Evolutionary conservation across 2,888 invertebrate species (phyloP).

Genomic region (Mystacides longicornis): DNA sequence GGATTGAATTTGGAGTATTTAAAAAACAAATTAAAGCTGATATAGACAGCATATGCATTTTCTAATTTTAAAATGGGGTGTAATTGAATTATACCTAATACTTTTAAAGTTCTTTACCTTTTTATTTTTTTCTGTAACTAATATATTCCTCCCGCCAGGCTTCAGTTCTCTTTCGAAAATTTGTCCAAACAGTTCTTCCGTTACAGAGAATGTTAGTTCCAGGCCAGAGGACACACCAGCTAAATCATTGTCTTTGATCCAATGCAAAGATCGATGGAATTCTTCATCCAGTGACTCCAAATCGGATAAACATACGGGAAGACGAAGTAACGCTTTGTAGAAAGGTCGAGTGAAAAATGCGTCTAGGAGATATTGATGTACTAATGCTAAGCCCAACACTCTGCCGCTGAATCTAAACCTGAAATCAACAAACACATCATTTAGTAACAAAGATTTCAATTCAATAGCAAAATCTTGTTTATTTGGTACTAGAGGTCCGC

Average conservation of each 20-base stretch:
- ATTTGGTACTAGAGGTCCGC: too few species aligned
- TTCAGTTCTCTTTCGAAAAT: constrained; percentile 89
- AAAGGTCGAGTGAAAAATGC: constrained; percentile 97
- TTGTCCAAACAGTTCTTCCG: constrained; percentile 90
- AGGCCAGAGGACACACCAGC: constrained; percentile 52
- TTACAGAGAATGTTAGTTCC: constrained; percentile 84
- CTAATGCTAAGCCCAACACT: constrained; percentile 86
- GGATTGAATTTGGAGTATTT: too few species aligned
- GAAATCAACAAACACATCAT: too few species aligned
- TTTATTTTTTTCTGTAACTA: constrained; percentile 93
- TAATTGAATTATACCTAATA: too few species aligned
- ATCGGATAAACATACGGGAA: constrained; percentile 77
- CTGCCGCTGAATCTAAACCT: constrained; percentile 94
- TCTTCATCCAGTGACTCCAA: constrained; percentile 88
- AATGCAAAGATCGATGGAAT: constrained; percentile 90
- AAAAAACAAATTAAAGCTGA: too few species aligned
- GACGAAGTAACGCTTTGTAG: constrained; percentile 86
- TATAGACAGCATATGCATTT: too few species aligned
- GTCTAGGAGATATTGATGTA: constrained; percentile 95
- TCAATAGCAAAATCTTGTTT: too few species aligned
- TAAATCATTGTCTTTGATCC: constrained; percentile 88
- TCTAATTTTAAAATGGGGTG: too few species aligned
- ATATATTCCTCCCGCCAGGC: constrained; percentile 83
- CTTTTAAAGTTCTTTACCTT: constrained; percentile 47
- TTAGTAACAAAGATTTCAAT: too few species aligned